Base-by-base conservation (phyloP, 2,113 vertebrate species). In the Oreochromis tanganicae region DNA sequence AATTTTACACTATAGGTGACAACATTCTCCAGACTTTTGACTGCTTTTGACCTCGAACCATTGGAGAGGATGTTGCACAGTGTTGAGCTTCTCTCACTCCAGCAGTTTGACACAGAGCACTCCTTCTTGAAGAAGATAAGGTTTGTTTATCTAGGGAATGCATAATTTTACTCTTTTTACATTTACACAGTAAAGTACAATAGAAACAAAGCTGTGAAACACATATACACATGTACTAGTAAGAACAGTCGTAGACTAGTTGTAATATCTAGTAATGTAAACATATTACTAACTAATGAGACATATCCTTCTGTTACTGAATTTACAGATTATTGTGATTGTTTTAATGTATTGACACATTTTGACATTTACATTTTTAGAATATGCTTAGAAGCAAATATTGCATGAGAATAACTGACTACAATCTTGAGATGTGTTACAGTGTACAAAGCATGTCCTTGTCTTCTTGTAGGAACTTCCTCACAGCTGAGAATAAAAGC, bases 21-120 rank as follows among this genome's bases (percentile, higher is more conserved):
- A 57, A 99, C 99, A 4, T 99, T 99, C 95, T 99, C 98, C 10
- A 97, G 98, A 86, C 98, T 99, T 84, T 95, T 99, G 43, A 99
- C 98, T 8, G 94, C 95, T 9, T 93, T 93, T 1, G 98, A 99
- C 4, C 82, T 94, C 19, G 94, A 73, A 19, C 90, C 97, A 78
- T 92, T 96, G 38, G 89, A 88, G 2, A 96, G 96, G 71, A 81
- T 96, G 7, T 80, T 80, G 50, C 93, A 88, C 9, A 94, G 81
- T 46, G 95, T 96, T 48, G 96, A 95, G 21, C 87, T 99, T 71
- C 95, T 98, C 27, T 98, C 96, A 0, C 96, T 99, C 73, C 98
- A 99, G 86, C 98, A 98, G 94, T 99, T 99, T 93, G 98, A 99
- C 94, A 99, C 98, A 0, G 98, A 99, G 82, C 95, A 96, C 56